Percentiles rank a stretch among this genome's conserved stretches.
Evolutionary conservation across 2,797 vertebrate species (phyloP).

Genomic region (Petrocephalus sullivani): DNA sequence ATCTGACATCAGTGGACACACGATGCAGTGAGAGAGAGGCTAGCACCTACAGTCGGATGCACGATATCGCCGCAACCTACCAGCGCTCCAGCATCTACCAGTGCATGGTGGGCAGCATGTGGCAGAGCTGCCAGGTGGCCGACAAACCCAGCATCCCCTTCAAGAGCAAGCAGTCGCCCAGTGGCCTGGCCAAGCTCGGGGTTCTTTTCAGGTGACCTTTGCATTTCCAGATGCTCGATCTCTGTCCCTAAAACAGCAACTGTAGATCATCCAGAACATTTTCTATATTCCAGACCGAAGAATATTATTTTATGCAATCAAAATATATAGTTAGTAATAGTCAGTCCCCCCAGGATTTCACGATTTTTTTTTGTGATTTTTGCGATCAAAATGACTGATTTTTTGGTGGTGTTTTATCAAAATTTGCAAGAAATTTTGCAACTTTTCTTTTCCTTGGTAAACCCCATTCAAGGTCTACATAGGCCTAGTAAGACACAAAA

Average conservation of each 20-base stretch:
- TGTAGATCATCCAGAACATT: background rate
- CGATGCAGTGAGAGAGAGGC: constrained; percentile 80
- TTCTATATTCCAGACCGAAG: background rate
- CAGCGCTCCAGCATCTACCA: constrained; percentile 69
- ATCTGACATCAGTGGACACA: constrained; percentile 91
- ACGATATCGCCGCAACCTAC: constrained; percentile 73
- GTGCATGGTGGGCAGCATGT: constrained; percentile 61
- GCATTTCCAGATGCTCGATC: background rate
- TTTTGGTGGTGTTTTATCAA: no score
- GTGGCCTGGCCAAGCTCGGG: constrained; percentile 62
- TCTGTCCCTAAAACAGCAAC: background rate
- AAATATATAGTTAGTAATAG: background rate
- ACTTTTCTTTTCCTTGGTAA: no score
- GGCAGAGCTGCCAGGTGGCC: constrained; percentile 57
- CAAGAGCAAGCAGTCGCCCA: constrained; percentile 83
- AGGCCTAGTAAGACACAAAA: no score
- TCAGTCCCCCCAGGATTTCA: no score
- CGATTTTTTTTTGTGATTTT: no score
- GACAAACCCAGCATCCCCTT: constrained; percentile 73
- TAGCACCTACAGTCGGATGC: constrained; percentile 79
- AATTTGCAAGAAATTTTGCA: no score
- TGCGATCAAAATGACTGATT: no score
- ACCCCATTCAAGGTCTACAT: no score
- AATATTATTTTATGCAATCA: background rate
- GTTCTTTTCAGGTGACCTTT: constrained; percentile 77